Conservation (phyloP, 2,888 invertebrate species). For the Exocentrus adspersus region DNA sequence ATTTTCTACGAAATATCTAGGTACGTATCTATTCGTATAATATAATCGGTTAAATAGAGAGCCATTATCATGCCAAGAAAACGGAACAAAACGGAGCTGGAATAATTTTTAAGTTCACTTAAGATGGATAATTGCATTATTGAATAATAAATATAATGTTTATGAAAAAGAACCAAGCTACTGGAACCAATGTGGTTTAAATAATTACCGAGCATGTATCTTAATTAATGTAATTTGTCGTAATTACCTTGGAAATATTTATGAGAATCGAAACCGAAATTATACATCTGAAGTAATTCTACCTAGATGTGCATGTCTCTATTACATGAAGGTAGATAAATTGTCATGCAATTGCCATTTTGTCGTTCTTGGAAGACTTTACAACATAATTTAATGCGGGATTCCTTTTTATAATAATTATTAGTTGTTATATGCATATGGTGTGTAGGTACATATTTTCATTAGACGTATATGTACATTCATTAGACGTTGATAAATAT, state of each 20-base stretch:
- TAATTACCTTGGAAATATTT: conserved; percentile 57
- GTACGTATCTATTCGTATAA: no score
- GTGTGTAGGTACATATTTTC: no score
- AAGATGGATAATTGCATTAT: conserved; percentile 42
- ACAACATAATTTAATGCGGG: conserved; percentile 41
- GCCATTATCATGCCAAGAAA: conserved; percentile 23
- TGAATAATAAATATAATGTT: conserved; percentile 51
- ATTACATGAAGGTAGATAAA: conserved; percentile 49
- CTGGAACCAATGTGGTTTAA: conserved; percentile 49
- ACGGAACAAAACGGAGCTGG: conserved; percentile 25
- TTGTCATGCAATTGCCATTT: conserved; percentile 53
- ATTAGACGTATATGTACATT: no score
- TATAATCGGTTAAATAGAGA: background rate
- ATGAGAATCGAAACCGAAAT: conserved; percentile 56
- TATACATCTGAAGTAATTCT: conserved; percentile 53
- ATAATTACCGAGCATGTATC: conserved; percentile 47
- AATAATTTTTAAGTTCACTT: conserved; percentile 44
- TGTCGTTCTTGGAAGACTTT: conserved; percentile 46
- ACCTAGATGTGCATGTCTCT: conserved; percentile 58
- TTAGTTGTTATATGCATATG: no score
- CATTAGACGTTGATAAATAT: no score
- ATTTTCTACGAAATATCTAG: conserved; percentile 15
- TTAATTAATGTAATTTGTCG: conserved; percentile 51
- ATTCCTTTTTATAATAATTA: conserved; percentile 23
- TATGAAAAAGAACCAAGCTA: conserved; percentile 46